These are phyloP conservation scores for Bos javanicus DNA, from an alignment of 2,113 vertebrate species.

Conservation along the genomic window DNA sequence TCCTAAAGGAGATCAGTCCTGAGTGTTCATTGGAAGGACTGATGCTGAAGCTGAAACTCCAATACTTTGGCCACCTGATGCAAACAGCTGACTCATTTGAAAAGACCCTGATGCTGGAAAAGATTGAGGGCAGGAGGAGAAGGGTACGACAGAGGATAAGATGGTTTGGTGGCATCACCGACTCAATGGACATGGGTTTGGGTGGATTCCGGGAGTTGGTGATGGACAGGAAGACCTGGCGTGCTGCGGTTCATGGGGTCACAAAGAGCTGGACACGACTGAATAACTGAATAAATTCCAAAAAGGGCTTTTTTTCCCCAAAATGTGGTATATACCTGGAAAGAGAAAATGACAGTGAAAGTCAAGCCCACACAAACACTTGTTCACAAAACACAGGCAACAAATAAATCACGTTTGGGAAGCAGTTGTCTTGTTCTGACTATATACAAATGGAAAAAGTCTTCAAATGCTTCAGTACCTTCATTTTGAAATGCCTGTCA, in stretches of 20 bases:
- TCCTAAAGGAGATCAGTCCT: neutral
- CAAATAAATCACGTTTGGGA: slow-evolving; percentile 20
- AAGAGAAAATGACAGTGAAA: neutral
- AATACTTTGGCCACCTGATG: too few relatives aligned
- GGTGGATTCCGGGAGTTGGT: too few relatives aligned
- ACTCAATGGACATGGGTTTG: too few relatives aligned
- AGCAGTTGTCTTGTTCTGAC: neutral
- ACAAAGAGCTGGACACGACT: neutral
- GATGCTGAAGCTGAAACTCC: too few relatives aligned
- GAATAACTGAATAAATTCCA: neutral
- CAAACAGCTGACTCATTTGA: too few relatives aligned
- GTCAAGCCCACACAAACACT: neutral
- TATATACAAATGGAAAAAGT: slow-evolving; percentile 12
- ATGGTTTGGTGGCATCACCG: too few relatives aligned
- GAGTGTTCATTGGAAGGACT: neutral
- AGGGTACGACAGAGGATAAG: too few relatives aligned
- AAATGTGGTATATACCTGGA: neutral
- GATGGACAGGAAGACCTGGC: too few relatives aligned
- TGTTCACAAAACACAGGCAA: neutral
- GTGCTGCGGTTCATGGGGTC: too few relatives aligned
- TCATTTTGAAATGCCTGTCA: slow-evolving; percentile 15
- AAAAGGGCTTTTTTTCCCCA: neutral
- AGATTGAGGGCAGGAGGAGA: too few relatives aligned
- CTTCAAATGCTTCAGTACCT: neutral
- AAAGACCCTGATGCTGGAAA: too few relatives aligned